Evolutionary conservation across 2,113 vertebrate genomes (phyloP).

Genomic region (Forbesichthys agassizii): DNA sequence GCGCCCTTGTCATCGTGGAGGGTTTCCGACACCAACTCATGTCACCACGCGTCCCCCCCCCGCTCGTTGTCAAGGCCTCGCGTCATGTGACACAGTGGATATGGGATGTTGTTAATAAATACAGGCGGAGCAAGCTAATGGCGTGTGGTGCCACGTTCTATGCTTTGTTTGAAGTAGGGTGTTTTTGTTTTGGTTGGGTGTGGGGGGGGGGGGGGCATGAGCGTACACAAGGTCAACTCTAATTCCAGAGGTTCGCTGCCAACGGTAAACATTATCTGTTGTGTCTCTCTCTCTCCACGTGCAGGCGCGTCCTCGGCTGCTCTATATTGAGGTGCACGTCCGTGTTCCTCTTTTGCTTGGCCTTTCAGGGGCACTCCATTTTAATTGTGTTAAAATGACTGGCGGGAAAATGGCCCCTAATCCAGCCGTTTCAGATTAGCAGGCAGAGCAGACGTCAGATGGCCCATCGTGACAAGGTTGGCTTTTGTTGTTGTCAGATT

Average conservation of each 20-base stretch:
- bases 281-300: constrained; percentile 17
- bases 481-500: constrained; percentile 74
- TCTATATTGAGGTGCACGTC: constrained; percentile 32
- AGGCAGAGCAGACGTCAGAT: constrained; percentile 72
- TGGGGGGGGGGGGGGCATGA: constrained; percentile 26
- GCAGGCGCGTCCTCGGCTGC: constrained; percentile 14
- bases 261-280: constrained; percentile 53
- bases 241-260: constrained; percentile 60
- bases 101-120: background rate
- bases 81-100: constrained; percentile 8
- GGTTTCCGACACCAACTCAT: constrained; percentile 47
- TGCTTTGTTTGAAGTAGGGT: background rate
- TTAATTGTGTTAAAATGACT: constrained; percentile 55
- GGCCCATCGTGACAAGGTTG: constrained; percentile 68
- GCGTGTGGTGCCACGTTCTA: background rate
- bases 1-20: constrained; percentile 43
- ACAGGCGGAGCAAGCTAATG: constrained; percentile 31
- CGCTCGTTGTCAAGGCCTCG: constrained; percentile 19
- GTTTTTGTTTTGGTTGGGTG: background rate
- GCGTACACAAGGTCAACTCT: constrained; percentile 57
- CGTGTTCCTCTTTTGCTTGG: constrained; percentile 40
- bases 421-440: constrained; percentile 76
- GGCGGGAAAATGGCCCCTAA: constrained; percentile 71
- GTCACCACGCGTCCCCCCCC: constrained; percentile 33
- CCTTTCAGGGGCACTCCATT: constrained; percentile 49